A percentile compares a stretch with the other conserved stretches of the same genome.
Conservation (phyloP, 2,888 invertebrate genomes). For the Plebejus anna region DNA sequence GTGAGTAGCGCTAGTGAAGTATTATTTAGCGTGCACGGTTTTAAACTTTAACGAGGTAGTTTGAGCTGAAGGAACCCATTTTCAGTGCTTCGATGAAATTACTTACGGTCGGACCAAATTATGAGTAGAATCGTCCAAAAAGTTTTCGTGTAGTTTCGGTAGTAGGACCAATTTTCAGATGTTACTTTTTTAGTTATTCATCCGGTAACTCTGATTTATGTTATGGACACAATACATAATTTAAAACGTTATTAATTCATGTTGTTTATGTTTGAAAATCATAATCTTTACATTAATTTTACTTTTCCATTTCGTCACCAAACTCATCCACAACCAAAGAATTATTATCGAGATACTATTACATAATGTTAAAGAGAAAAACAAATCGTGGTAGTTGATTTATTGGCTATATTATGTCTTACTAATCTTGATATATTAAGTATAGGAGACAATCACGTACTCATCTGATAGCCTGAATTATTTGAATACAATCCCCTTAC, state of each 20-base stretch:
- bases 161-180: not conserved
- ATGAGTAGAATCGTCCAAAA: not conserved
- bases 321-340: not conserved
- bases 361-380: not conserved
- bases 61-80: slow-evolving; percentile 6
- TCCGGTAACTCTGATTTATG: not conserved
- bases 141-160: not conserved
- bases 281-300: not conserved
- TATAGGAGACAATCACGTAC: slow-evolving; percentile 42
- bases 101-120: not conserved
- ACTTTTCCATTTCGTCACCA: not conserved
- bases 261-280: not conserved
- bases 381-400: slow-evolving; percentile 17
- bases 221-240: not conserved
- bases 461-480: slow-evolving; percentile 38
- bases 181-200: not conserved
- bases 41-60: slow-evolving; percentile 20
- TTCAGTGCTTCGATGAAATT: slow-evolving; percentile 1
- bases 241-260: not conserved
- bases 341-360: not conserved
- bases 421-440: slow-evolving; percentile 36
- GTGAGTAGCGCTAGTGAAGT: slow-evolving; percentile 22
- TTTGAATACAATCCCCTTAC: slow-evolving; percentile 34
- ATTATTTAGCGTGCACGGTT: slow-evolving; percentile 26
- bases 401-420: slow-evolving; percentile 19